Base-by-base conservation (phyloP, 2,888 invertebrate species). In the Vanessa cardui region DNA sequence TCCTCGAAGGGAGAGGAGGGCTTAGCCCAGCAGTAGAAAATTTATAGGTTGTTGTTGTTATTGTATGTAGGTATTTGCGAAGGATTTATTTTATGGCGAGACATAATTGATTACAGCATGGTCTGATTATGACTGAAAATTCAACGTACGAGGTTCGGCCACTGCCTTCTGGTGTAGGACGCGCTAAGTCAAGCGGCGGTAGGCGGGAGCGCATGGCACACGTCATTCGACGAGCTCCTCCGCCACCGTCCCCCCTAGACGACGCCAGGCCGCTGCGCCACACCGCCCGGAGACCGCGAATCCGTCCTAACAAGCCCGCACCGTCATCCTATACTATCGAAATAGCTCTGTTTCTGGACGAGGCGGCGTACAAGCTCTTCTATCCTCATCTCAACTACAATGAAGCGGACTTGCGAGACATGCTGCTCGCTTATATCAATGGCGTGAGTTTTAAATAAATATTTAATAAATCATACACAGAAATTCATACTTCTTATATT, bases 351-450 rank as follows among this genome's bases (percentile, higher is more conserved):
- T 96, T 96, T 83, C 94, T 96, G 75, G 96, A 96, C 78, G 95
- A 95, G 80, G 94, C 96, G 1, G 96, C 94, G 0, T 96, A 96
- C 79, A 94, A 94, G 78, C 93, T 95, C 44, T 96, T 96, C 82
- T 87, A 94, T 16, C 95, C 96, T 0, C 95, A 94, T 80, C 93
- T 96, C 72, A 93, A 94, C 72, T 91, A 94, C 74, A 94, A 95
- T 78, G 95, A 96, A 71, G 89, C 89, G 15, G 94, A 95, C 78
- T 84, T 96, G 56, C 90, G 94, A 46, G 95, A 96, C 79, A 95
- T 96, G 95, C 85, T 96, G n/a, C 83, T 97, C 66, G 96, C 96
- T 15, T 96, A 96, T 77, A 93, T 96, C 75, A 96, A 96, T 83
- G 96, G 95, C 75, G 95, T 95, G 90, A 93, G 92, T 87, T 73